Percentiles rank a stretch among this genome's conserved stretches.
These are phyloP conservation scores for Mohoua ochrocephala DNA, from an alignment of 2,113 vertebrate species.

Conservation along the genomic window DNA sequence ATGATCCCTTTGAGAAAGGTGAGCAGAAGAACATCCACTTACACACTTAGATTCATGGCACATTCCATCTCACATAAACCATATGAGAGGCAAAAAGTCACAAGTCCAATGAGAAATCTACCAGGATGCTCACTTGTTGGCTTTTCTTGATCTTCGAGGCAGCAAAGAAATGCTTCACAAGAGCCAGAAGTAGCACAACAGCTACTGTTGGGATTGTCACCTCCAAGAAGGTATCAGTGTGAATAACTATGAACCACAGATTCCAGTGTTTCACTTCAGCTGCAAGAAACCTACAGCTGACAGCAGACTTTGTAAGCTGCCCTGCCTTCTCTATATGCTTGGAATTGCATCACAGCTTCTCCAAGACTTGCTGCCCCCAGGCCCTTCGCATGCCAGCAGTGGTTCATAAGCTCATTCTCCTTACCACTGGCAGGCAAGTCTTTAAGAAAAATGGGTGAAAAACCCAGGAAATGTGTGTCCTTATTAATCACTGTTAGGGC, in stretches of 20 bases:
- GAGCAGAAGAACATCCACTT: neutral
- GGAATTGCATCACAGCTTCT: neutral
- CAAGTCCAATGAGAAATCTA: neutral
- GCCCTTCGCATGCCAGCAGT: neutral
- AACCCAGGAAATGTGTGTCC: neutral
- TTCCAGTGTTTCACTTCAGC: neutral
- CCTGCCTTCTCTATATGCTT: neutral
- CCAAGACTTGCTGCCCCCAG: neutral
- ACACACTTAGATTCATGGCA: neutral
- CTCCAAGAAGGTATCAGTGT: neutral
- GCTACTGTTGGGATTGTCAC: neutral
- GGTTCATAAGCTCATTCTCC: neutral
- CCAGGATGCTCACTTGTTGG: neutral
- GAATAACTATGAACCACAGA: neutral
- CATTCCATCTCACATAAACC: neutral
- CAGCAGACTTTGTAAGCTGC: neutral
- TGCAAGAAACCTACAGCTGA: neutral
- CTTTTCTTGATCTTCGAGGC: neutral
- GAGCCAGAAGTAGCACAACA: neutral
- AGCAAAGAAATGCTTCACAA: neutral
- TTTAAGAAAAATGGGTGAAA: constrained; percentile 49
- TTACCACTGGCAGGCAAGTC: neutral
- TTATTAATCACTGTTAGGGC: constrained; percentile 53
- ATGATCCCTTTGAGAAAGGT: neutral
- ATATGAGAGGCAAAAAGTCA: neutral